phyloP scores from a whole-genome alignment of 2,113 vertebrate species.

The Atlantisia rogersi region DNA sequence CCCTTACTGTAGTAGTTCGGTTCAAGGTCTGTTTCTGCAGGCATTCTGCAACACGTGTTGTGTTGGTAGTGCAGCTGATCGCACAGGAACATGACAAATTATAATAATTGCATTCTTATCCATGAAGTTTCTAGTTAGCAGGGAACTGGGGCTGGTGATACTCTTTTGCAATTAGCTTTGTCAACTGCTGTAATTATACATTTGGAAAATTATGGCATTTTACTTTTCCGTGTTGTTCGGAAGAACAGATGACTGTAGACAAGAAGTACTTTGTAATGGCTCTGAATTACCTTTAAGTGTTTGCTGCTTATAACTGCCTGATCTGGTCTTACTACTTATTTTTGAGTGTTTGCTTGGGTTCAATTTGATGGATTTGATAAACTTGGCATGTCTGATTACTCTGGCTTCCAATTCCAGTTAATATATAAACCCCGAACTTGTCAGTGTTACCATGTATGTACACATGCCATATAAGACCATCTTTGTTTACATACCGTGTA shows the following conservation, averaged over 20 bases:
- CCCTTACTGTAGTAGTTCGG: neutral
- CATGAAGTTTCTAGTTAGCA: neutral
- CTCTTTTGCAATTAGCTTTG: neutral
- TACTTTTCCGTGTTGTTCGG: neutral
- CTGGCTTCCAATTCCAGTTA: neutral
- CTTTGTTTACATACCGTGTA: neutral
- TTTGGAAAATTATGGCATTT: neutral
- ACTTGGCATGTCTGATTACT: rapidly evolving
- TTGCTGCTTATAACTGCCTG: neutral
- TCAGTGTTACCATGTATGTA: neutral
- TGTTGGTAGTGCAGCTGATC: too few relatives aligned
- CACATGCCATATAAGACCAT: neutral
- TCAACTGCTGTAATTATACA: neutral
- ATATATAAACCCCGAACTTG: neutral
- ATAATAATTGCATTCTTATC: neutral
- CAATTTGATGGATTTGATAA: neutral
- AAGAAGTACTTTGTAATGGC: neutral
- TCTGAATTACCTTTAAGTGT: neutral
- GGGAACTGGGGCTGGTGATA: neutral
- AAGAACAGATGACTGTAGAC: neutral
- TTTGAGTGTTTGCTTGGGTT: neutral
- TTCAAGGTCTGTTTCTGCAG: neutral
- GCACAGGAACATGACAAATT: neutral
- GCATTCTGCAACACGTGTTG: neutral
- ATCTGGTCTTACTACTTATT: neutral